A percentile compares a stretch with the other conserved stretches of the same genome.
phyloP scores from a whole-genome alignment of 2,888 invertebrate genomes.

The Diaprepes abbreviatus region DNA sequence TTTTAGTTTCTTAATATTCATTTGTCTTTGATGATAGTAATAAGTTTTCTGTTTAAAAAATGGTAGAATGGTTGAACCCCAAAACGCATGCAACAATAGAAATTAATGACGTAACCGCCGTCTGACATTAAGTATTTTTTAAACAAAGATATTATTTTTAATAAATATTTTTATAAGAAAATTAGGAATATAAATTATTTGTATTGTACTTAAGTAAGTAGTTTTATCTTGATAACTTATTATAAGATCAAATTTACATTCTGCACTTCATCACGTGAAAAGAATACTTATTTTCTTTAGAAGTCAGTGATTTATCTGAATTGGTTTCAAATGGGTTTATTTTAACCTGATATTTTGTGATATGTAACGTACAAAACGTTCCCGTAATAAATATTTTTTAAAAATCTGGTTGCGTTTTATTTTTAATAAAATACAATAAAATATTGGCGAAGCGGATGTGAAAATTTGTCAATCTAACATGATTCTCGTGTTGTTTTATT shows the following conservation, averaged over 20 bases:
- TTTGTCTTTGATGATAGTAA: background rate
- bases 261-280: too few relatives aligned
- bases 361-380: constrained; percentile 23
- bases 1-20: background rate
- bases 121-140: background rate
- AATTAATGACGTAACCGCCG: background rate
- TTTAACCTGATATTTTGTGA: constrained; percentile 16
- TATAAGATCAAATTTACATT: too few relatives aligned
- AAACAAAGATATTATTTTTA: background rate
- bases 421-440: too few relatives aligned
- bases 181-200: background rate
- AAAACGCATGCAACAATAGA: background rate
- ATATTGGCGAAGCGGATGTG: too few relatives aligned
- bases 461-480: too few relatives aligned
- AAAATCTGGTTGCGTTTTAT: too few relatives aligned
- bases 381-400: constrained; percentile 8
- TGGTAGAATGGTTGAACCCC: background rate
- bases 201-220: background rate
- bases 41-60: background rate
- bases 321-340: background rate
- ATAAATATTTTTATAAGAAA: background rate
- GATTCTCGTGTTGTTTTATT: too few relatives aligned
- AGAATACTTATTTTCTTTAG: background rate
- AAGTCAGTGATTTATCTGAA: background rate
- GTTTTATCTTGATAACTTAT: too few relatives aligned